Base-by-base conservation (phyloP, 2,888 invertebrate genomes). In the Biston stratarius region DNA sequence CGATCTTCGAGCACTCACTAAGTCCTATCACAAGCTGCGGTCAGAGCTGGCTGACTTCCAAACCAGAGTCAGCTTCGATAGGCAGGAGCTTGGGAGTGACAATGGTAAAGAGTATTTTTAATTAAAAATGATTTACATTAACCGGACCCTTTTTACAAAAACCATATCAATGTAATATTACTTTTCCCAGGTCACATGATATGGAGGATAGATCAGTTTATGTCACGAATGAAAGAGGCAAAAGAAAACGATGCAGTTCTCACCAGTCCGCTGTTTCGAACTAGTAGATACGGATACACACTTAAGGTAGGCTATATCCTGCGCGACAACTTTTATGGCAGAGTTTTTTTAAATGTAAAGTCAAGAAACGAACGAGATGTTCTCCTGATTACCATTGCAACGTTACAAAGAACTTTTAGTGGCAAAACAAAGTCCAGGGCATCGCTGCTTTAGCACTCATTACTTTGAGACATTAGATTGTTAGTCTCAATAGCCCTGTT, bases 201-300 rank as follows among this genome's bases (percentile, higher is more conserved):
- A 48, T 97, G 97, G 97, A 94, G 96, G 75, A 96, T 97, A 77
- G 95, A 95, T 67, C 94, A 96, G 71, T 96, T 96, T 77, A 86
- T 94, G 0, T 89, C 94, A 10, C 95, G 96, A 72, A 94, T 97
- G 91, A 95, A 95, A 59, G 95, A 95, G 24, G 96, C 97, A 0
- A 96, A 95, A 75, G 95, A 95, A 51, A 95, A 94, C 55, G 95
- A 96, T 70, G 91, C 94, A 0, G 94, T 95, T 0, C 80, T 96
- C 1, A 95, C 95, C 71, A 96, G 97, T 77, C 95, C 96, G 0
- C 88, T 95, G 70, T 97, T 97, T 83, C 94, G 95, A 48, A 96
- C 96, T 48, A 95, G 95, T 78, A 95, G 95, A 69, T 96, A 96
- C 75, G 97, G 97, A n/a, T 97, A 97, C 84, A 96, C 96, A 5